phyloP scores from a whole-genome alignment of 2,888 invertebrate species.

The Anthrax anthrax region DNA sequence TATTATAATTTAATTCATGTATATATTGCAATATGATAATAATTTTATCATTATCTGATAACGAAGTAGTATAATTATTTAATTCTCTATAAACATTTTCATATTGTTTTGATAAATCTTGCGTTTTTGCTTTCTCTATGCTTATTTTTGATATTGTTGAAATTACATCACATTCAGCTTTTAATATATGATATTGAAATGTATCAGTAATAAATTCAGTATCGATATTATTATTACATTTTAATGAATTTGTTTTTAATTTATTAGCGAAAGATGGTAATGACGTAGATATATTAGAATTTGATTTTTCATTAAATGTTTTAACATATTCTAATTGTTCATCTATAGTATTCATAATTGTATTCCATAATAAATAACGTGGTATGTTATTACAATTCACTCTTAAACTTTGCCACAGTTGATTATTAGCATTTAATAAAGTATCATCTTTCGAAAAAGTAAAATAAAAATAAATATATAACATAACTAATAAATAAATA shows the following conservation, averaged over 20 bases:
- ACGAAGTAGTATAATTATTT: conserved; percentile 9
- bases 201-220: conserved; percentile 17
- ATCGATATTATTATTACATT: conserved; percentile 3
- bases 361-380: conserved; percentile 24
- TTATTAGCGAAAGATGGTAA: too few species aligned
- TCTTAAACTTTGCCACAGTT: conserved; percentile 26
- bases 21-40: conserved; percentile 21
- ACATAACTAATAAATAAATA: neutral
- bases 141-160: conserved; percentile 22
- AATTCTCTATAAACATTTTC: too few species aligned
- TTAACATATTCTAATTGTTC: conserved; percentile 27
- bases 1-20: too few species aligned
- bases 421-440: conserved; percentile 20
- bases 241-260: too few species aligned
- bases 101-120: neutral
- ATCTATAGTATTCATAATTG: conserved; percentile 24
- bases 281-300: neutral
- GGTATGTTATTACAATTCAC: conserved; percentile 24
- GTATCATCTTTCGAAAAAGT: neutral
- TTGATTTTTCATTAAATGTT: conserved; percentile 18
- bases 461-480: neutral
- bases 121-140: conserved; percentile 19
- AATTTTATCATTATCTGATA: conserved; percentile 15
- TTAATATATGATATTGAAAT: conserved; percentile 24
- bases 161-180: conserved; percentile 23